These are phyloP conservation scores for Zaprionus vittiger DNA, from an alignment of 1,140 invertebrate genomes.

Conservation along the genomic window DNA sequence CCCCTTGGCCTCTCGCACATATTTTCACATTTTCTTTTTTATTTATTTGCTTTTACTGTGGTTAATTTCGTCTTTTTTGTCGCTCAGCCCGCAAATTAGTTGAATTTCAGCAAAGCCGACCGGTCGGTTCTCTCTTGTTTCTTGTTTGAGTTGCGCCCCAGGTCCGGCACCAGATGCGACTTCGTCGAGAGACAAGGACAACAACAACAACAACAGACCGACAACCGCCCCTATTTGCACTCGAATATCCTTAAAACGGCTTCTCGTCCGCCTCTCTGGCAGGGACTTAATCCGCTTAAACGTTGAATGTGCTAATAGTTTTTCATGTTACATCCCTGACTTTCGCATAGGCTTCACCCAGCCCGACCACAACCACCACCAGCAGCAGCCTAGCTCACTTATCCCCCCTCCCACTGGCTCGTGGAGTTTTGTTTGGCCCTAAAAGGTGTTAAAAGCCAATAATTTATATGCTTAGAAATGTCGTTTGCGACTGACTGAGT, in stretches of 20 bases:
- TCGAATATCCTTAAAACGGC: constrained; percentile 56
- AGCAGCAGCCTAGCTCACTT: background rate
- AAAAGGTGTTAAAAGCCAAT: constrained; percentile 79
- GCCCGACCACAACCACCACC: constrained; percentile 36
- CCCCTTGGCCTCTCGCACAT: constrained; percentile 45
- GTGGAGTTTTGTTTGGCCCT: background rate
- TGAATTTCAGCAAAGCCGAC: constrained; percentile 59
- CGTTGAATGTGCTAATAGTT: constrained; percentile 81
- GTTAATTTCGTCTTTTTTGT: constrained; percentile 66
- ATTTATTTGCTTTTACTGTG: constrained; percentile 75
- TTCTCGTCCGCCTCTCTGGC: constrained; percentile 29
- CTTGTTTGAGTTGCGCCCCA: constrained; percentile 64
- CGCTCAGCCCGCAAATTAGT: constrained; percentile 67
- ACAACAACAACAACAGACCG: background rate
- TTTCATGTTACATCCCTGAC: constrained; percentile 77
- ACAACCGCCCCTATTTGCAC: constrained; percentile 44
- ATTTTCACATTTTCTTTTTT: constrained; percentile 67
- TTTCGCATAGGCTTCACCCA: constrained; percentile 35
- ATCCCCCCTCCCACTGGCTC: background rate
- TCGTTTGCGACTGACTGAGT: constrained; percentile 42
- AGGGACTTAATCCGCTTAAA: constrained; percentile 77
- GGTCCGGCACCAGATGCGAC: constrained; percentile 66
- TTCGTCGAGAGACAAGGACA: constrained; percentile 34
- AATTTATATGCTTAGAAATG: constrained; percentile 76
- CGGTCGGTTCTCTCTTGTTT: constrained; percentile 40